Percentiles rank a stretch among this genome's conserved stretches.
Conservation (phyloP, 2,113 vertebrate species). For the Cygnus atratus region DNA sequence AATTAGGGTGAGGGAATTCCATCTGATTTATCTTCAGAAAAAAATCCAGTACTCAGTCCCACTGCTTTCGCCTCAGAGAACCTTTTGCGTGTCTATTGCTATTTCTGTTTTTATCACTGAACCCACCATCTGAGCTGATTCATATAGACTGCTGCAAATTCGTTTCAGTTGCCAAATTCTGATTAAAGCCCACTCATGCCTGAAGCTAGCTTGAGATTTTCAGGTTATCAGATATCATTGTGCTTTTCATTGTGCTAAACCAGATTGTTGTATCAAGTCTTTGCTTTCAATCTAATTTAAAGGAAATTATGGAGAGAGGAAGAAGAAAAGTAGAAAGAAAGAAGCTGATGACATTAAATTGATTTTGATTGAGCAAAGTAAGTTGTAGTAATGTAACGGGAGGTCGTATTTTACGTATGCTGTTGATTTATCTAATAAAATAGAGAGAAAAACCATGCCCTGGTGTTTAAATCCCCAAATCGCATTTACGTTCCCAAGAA, state of each 20-base stretch:
- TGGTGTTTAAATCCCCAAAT: not conserved
- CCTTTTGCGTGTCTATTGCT: not conserved
- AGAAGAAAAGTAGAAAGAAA: not conserved
- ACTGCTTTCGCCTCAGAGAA: not conserved
- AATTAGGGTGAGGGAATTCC: not conserved
- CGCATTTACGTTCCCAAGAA: not conserved
- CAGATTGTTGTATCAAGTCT: not conserved
- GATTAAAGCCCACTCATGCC: slow-evolving; percentile 32
- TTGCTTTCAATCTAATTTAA: not conserved
- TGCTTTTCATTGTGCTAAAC: not conserved
- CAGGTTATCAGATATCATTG: slow-evolving; percentile 14
- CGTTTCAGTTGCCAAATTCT: slow-evolving; percentile 21
- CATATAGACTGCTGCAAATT: slow-evolving; percentile 20
- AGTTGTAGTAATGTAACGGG: not conserved
- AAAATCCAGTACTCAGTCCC: not conserved
- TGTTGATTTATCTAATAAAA: not conserved
- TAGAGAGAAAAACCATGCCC: not conserved
- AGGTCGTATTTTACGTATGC: not conserved
- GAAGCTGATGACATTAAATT: not conserved
- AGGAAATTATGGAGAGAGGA: not conserved
- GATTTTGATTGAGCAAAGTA: not conserved
- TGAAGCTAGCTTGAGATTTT: slow-evolving; percentile 27
- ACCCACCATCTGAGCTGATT: not conserved
- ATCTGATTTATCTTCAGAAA: not conserved
- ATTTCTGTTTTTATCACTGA: slow-evolving; percentile 34